phyloP scores from a whole-genome alignment of 2,797 vertebrate genomes.

The Macropus fuliginosus region DNA sequence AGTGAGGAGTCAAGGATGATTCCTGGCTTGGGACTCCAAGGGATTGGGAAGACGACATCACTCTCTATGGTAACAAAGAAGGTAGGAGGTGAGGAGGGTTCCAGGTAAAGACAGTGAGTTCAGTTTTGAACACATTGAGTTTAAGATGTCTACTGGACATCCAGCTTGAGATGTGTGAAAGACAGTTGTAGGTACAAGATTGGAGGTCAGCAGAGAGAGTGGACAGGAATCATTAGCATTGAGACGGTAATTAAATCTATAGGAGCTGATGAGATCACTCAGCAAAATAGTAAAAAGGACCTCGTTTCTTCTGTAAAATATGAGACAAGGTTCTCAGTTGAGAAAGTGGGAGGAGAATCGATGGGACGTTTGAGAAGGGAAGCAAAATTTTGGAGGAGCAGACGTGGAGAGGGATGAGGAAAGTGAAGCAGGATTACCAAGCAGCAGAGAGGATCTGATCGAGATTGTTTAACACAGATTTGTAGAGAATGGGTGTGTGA shows the following conservation, averaged over 20 bases:
- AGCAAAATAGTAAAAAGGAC: not conserved
- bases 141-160: not conserved
- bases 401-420: not conserved
- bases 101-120: not conserved
- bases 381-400: not conserved
- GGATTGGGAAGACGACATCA: not conserved
- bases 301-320: not conserved
- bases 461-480: not conserved
- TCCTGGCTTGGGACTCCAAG: not conserved
- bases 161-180: not conserved
- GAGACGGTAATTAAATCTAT: not conserved
- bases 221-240: not conserved
- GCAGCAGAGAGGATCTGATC: not conserved
- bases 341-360: not conserved
- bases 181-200: not conserved
- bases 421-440: not conserved
- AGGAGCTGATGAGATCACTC: not conserved
- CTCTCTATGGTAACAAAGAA: not conserved
- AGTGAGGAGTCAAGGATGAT: not conserved
- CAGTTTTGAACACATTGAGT: not conserved
- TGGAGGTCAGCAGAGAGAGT: not conserved
- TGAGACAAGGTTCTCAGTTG: not conserved
- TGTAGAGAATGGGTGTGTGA: not conserved
- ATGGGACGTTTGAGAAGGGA: not conserved
- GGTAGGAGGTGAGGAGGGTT: too few species aligned